A percentile compares a stretch with the other conserved stretches of the same genome.
These are phyloP conservation scores for Macrotis lagotis DNA, from an alignment of 2,113 vertebrate genomes.

Conservation along the genomic window DNA sequence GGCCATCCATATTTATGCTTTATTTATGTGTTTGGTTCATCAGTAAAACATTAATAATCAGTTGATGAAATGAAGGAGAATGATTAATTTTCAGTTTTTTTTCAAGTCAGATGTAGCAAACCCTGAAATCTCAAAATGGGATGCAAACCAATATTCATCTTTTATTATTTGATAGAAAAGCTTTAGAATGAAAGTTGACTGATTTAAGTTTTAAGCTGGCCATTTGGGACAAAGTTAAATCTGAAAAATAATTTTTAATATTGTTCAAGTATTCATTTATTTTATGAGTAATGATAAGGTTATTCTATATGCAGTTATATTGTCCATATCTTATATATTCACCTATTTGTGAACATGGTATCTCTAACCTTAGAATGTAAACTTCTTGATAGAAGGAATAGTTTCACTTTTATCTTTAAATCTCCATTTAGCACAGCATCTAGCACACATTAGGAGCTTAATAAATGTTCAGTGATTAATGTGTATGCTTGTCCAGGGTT, in stretches of 20 bases:
- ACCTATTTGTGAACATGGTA: neutral
- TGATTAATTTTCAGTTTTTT: constrained; percentile 37
- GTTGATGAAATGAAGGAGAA: neutral
- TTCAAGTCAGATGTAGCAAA: constrained; percentile 45
- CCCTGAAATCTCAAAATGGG: constrained; percentile 43
- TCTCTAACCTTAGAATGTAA: neutral
- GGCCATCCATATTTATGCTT: constrained; percentile 25
- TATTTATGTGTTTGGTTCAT: constrained; percentile 42
- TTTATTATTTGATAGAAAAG: constrained; percentile 53
- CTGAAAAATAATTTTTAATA: constrained; percentile 12
- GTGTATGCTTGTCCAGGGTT: neutral
- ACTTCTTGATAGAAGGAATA: neutral
- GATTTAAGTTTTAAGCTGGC: constrained; percentile 3
- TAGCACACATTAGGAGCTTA: neutral
- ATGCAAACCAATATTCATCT: neutral
- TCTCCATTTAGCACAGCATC: neutral
- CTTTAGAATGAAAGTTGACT: constrained; percentile 27
- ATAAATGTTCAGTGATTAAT: neutral
- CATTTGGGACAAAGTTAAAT: neutral
- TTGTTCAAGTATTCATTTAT: neutral
- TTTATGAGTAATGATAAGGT: neutral
- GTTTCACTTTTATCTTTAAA: neutral
- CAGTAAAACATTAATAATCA: constrained; percentile 62
- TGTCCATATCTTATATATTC: neutral
- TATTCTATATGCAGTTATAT: neutral